Evolutionary conservation across 2,888 invertebrate genomes (phyloP), one percentile per base, ranked within the genome.

Genomic region (Limulus polyphemus): DNA sequence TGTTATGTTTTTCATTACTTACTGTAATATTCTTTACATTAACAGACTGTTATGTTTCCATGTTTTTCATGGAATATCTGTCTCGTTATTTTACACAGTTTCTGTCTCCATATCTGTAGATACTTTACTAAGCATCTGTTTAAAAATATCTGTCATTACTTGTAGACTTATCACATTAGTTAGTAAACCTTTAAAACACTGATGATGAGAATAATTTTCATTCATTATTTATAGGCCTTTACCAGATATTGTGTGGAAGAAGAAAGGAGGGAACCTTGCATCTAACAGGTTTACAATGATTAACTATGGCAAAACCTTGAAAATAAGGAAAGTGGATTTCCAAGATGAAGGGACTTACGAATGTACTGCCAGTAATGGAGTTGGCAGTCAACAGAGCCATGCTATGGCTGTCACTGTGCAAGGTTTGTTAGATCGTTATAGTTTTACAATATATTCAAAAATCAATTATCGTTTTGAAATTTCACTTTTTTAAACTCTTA

Each of bases 261-360:
- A 92, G 77, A 83, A 88, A 72, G 90, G 89, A 0, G 79, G 79
- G 13, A 77, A 81, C 57, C 81, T 94, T 59, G 74, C 77, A 9
- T 71, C 74, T 3, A 71, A 71, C 13, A 72, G 79, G 46, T 73
- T 77, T 57, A 74, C 74, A 14, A 73, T 74, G 73, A 89, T 88
- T 69, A 92, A 95, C 79, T 97, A 93, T 79, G 98, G 97, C 13
- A 95, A 95, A 79, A 92, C 93, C 51, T 79, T 99, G 69, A 81
- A 90, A 16, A 90, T 95, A 71, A 86, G 87, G 73, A 84, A 88
- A 71, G 89, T 90, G 0, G 85, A 84, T 62, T 88, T 88, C 73
- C 88, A 89, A 59, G 97, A 99, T 77, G 84, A 86, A 73, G 98
- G 97, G 64, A 80, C 82, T 10, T 99, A 99, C 76, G 90, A 91